A percentile compares a stretch with the other conserved stretches of the same genome.
These are phyloP conservation scores for Chouioia cunea DNA, from an alignment of 2,888 invertebrate species.

Conservation along the genomic window DNA sequence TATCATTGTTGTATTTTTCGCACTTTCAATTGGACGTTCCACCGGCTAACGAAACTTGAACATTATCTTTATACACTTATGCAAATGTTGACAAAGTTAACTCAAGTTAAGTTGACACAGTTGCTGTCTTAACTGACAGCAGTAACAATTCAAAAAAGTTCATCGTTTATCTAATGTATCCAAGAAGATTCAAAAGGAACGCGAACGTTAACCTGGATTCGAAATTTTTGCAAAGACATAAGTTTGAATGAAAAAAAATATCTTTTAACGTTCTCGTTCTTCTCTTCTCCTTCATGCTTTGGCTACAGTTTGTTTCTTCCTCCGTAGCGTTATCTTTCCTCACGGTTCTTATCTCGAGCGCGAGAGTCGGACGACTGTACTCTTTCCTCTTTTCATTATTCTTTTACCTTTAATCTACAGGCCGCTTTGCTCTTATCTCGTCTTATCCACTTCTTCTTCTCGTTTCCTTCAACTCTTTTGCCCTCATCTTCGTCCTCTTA, in stretches of 20 bases:
- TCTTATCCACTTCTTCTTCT: conserved; percentile 39
- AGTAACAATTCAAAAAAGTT: no score
- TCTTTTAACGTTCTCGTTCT: no score
- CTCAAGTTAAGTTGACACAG: no score
- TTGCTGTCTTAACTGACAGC: no score
- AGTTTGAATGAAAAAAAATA: no score
- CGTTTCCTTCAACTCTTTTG: conserved; percentile 33
- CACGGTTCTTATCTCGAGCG: conserved; percentile 34
- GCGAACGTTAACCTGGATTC: no score
- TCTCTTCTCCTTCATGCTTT: conserved; percentile 5
- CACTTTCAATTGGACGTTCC: not conserved
- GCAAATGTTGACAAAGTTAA: no score
- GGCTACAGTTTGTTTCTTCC: conserved; percentile 19
- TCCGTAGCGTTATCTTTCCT: conserved; percentile 29
- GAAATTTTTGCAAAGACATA: no score
- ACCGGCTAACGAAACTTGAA: not conserved
- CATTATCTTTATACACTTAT: no score
- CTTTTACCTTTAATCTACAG: conserved; percentile 45
- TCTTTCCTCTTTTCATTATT: conserved; percentile 45
- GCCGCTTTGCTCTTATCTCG: conserved; percentile 44
- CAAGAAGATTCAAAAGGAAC: no score
- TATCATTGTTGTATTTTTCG: conserved; percentile 5
- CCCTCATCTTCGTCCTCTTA: conserved; percentile 11
- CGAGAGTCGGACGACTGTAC: conserved; percentile 32
- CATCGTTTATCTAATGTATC: no score